Base-by-base conservation (phyloP, 37 sponge, comb jelly and placozoan genomes). In the Amphimedon queenslandica region DNA sequence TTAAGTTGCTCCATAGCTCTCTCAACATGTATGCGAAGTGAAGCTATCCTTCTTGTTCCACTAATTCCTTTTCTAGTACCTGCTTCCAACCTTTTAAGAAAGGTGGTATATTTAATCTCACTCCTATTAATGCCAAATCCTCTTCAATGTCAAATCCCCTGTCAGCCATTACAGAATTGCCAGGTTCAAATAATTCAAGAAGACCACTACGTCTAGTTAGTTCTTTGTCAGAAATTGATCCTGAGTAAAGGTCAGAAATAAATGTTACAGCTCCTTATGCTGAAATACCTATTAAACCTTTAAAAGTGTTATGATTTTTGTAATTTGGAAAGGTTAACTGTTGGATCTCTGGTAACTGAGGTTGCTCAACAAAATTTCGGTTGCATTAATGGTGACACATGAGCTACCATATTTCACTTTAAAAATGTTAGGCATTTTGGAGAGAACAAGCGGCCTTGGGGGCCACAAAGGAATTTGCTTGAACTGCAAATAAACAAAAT, bases 111-210 rank as follows among this genome's bases (percentile, higher is more conserved):
- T 75, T 87, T 21, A 87, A 37, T 43, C 55, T 63, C 4, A 80
- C 81, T 33, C 77, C 81, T 37, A 78, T 37, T 42, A 28, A 36
- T 21, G 47, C 31, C 58, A 87, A 72, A 47, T 75, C 76, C 25
- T 80, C 87, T 42, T 87, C 51, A n/a, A 87, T 87, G 64, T 80
- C 77, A 61, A 87, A 80, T 16, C 87, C 87, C 39, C 77, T 42
- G 57, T 87, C 87, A 25, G 81, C 81, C 81, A 87, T 80, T 1
- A 87, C 60, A 58, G 75, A 74, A 41, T 78, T 70, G 16, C 86
- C 79, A 61, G 36, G 24, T 31, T 85, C 75, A 55, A 85, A 55
- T 8, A 67, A n/a, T 13, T 66, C 64, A 32, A 85, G 40, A n/a
- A 85, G 21, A 34, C 79, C 86, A 68, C 65, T 43, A 24, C 37